Base-by-base conservation (phyloP, 2,888 invertebrate genomes). In the Trilocha varians region DNA sequence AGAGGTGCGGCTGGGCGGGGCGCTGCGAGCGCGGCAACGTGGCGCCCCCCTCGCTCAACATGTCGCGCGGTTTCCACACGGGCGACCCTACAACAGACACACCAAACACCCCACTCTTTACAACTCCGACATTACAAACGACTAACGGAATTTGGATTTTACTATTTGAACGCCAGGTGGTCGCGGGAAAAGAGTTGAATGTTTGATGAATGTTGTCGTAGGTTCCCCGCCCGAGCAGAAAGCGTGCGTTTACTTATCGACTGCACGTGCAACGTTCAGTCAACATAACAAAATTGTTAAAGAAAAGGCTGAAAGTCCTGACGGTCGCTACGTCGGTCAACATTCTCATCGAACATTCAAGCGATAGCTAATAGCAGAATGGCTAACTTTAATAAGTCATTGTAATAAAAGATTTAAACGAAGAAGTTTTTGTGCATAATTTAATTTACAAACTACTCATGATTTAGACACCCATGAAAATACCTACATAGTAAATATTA, bases 1-100 rank as follows among this genome's bases (percentile, higher is more conserved):
- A 83, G 67, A 84, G 77, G 62, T 80, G 82, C 45, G 67, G 80
- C 53, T 83, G 82, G 59, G 77, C 79, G 53, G 76, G 76, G 55
- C 80, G 75, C 71, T 77, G 78, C 68, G 74, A 79, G 70, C 75
- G 84, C 56, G 77, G 82, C 68, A 76, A 77, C 62, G 78, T 82
- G 63, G 57, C 52, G 47, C 62, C 61, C 77, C 80, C 80, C 82
- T 88, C 88, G 84, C 87, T 84, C 87, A 87, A 84, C 88, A 88
- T 90, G 89, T 96, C 96, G 88, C 97, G 93, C 88, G 96, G 97
- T 91, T 97, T 97, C 97, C 97, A 98, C 88, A 98, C 94, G 84
- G 98, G 98, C 87, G 97, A 97, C 88, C 97, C 97, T 93, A 91
- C 89, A 91, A 91, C 89, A n/a, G n/a, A n/a, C n/a, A 89, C 87